Evolutionary conservation across 2,888 invertebrate species (phyloP), one percentile per base, ranked within the genome.

Genomic region (Acrobasis consociella): DNA sequence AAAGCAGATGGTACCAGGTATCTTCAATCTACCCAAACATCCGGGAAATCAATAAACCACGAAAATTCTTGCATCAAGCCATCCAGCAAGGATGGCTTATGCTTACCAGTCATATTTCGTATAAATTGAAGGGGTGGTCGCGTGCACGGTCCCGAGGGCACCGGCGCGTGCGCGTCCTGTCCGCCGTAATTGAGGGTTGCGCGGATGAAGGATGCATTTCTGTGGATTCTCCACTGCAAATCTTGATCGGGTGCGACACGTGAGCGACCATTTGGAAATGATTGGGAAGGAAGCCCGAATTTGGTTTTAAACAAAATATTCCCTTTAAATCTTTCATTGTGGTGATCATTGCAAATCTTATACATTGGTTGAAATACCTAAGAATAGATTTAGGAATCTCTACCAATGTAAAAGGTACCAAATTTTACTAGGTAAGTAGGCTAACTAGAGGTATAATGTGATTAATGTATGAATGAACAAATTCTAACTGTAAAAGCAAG

Each of bases 241-340:
- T 87, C 87, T 82, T 80, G 83, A 88, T 85, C 79, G 81, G 81
- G 86, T 85, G 85, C 82, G 86, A 89, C 86, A 81, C 77, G 77
- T 76, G 78, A 68, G 74, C 79, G 76, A 69, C 80, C 79, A 70
- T 69, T 77, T 72, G 85, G 83, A 86, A 87, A 85, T 77, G 74
- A 76, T 72, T 70, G 75, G 72, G 77, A 75, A 75, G 74, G 22
- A 52, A 42, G n/a, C 22, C 10, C 13, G 11, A 50, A 13, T 60
- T 46, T 16, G 0, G 22, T 49, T 22, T 17, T 49, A 15, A 60
- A 51, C 60, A 60, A 60, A 51, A 63, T 1, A 38, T 38, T 53
- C 16, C 53, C 53, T 38, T 13, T 17, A 17, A 10, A 10, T 7
- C 31, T 31, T 31, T 7, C 31, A 31, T 7, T 31, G 5, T 5